phyloP scores from a whole-genome alignment of 2,888 invertebrate genomes.

The Drosophila nigricruria region DNA sequence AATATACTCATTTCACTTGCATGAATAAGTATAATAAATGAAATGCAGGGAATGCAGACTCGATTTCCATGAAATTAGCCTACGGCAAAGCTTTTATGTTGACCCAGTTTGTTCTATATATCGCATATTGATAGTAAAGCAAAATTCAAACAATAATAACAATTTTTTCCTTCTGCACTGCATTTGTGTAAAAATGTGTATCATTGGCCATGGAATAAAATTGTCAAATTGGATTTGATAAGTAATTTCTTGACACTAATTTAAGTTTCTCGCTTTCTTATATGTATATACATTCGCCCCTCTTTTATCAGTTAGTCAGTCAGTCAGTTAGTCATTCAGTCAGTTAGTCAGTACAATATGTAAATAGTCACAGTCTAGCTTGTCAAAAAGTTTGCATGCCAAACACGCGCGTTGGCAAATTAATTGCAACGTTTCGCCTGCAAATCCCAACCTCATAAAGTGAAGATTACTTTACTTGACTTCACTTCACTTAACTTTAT shows the following conservation, averaged over 20 bases:
- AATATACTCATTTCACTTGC: no score
- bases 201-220: neutral
- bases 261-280: slow-evolving; percentile 13
- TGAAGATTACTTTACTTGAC: slow-evolving; percentile 66
- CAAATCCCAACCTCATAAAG: slow-evolving; percentile 81
- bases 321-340: slow-evolving; percentile 12
- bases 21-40: no score
- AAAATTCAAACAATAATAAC: no score
- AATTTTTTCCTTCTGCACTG: neutral
- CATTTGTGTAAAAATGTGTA: neutral
- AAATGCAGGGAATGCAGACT: no score
- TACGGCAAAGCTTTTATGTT: neutral
- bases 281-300: slow-evolving; percentile 1
- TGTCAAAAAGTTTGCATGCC: slow-evolving; percentile 56
- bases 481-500: slow-evolving; percentile 45
- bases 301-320: no score
- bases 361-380: slow-evolving; percentile 16
- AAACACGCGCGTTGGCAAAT: slow-evolving; percentile 71
- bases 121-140: neutral
- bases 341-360: slow-evolving; percentile 16
- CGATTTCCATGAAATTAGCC: neutral
- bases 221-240: slow-evolving; percentile 32
- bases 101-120: neutral
- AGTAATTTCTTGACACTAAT: slow-evolving; percentile 16
- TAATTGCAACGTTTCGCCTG: slow-evolving; percentile 76